phyloP scores from a whole-genome alignment of 2,113 vertebrate genomes.

The Chrysemys picta region DNA sequence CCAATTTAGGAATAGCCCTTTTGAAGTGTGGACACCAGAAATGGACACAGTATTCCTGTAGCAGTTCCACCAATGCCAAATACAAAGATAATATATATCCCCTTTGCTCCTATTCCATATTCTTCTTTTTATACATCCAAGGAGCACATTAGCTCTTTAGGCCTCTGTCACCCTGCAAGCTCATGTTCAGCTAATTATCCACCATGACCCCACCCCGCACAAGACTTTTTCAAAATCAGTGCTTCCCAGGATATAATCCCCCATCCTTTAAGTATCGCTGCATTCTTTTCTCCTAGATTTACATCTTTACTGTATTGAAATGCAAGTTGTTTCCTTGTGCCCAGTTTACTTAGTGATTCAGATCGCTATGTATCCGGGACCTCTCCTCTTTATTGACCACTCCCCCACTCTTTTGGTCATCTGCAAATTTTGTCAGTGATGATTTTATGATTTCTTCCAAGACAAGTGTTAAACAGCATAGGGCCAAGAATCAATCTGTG shows the following conservation, averaged over 20 bases:
- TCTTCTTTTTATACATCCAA: neutral
- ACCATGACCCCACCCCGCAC: neutral
- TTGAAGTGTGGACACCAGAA: neutral
- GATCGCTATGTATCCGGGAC: neutral
- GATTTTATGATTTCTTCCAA: neutral
- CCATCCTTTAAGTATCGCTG: neutral
- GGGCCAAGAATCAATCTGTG: neutral
- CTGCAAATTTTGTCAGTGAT: neutral
- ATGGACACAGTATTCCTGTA: rapidly evolving
- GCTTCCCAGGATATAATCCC: neutral
- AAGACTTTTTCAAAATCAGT: neutral
- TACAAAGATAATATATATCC: neutral
- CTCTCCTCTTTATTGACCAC: neutral
- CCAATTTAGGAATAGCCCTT: rapidly evolving
- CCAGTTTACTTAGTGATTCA: neutral
- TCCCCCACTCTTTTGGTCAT: neutral
- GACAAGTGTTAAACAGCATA: neutral
- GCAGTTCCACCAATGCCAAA: rapidly evolving
- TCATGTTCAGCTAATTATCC: neutral
- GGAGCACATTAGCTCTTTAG: neutral
- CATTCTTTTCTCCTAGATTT: too few species aligned
- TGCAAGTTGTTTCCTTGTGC: neutral
- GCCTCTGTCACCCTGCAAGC: neutral
- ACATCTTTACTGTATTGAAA: neutral
- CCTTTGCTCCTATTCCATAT: neutral